Percentiles rank a stretch among this genome's conserved stretches.
Conservation (phyloP, 2,888 invertebrate species). For the Bimastos eiseni region DNA sequence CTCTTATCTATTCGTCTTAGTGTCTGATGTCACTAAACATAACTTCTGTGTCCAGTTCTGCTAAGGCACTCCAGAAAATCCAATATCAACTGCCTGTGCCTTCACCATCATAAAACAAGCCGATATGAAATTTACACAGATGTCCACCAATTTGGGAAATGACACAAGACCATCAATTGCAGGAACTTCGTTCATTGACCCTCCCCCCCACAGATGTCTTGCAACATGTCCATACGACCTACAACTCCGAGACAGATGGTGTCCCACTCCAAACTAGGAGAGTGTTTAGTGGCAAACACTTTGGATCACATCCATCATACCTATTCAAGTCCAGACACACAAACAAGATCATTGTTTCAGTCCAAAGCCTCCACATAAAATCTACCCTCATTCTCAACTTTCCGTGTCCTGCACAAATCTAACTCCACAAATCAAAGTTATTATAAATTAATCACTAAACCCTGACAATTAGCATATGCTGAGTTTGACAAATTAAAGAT, state of each 20-base stretch:
- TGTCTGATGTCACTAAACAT: too few relatives aligned
- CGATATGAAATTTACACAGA: not conserved
- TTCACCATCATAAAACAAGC: not conserved
- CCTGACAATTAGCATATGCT: not conserved
- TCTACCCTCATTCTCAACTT: not conserved
- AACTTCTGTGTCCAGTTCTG: not conserved
- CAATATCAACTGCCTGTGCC: not conserved
- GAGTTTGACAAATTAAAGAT: not conserved
- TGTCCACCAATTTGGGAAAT: not conserved
- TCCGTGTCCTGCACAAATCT: not conserved
- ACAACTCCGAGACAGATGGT: not conserved
- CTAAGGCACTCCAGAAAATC: not conserved
- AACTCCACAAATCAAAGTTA: not conserved
- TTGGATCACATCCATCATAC: not conserved
- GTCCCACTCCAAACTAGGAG: not conserved
- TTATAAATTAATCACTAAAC: not conserved
- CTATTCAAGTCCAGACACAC: not conserved
- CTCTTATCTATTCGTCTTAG: too few relatives aligned
- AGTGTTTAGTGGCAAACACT: conserved; percentile 1
- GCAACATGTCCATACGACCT: not conserved
- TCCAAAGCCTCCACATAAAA: not conserved
- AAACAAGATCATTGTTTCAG: not conserved
- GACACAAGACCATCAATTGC: not conserved
- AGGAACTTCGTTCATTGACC: too few relatives aligned
- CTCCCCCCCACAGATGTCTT: not conserved